These are phyloP conservation scores for Todiramphus saurophagus DNA, from an alignment of 2,113 vertebrate genomes.

Conservation along the genomic window DNA sequence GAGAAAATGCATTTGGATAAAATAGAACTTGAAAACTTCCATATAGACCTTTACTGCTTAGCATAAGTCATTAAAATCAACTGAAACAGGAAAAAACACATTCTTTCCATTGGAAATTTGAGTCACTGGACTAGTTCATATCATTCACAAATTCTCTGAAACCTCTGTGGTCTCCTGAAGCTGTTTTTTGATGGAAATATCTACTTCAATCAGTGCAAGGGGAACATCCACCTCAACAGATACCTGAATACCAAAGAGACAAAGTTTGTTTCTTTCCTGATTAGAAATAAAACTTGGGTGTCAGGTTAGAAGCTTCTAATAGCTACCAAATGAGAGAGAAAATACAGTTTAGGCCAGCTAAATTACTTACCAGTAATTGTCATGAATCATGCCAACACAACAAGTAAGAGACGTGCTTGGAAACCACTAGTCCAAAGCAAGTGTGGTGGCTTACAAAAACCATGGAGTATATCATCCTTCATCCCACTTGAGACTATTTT, in stretches of 20 bases:
- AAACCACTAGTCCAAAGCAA: not conserved
- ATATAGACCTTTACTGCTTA: not conserved
- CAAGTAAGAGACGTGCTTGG: not conserved
- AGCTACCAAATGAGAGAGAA: not conserved
- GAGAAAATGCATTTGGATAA: not conserved
- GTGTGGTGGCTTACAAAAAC: not conserved
- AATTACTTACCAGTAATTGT: not conserved
- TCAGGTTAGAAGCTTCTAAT: not conserved
- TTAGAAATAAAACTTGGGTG: not conserved
- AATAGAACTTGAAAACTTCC: not conserved
- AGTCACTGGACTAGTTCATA: not conserved
- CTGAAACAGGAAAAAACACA: not conserved
- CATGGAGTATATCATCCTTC: not conserved
- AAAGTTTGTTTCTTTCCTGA: not conserved
- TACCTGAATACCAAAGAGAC: not conserved
- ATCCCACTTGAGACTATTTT: not conserved
- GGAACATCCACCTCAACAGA: not conserved
- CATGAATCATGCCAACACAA: not conserved
- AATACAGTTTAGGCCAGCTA: not conserved
- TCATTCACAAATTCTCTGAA: not conserved
- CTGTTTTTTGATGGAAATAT: not conserved
- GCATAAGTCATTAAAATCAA: not conserved
- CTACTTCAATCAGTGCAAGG: not conserved
- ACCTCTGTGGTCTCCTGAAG: not conserved
- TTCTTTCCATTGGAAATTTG: not conserved